Base-by-base conservation (phyloP, 1,140 invertebrate genomes). In the Drosophila kanapiae region DNA sequence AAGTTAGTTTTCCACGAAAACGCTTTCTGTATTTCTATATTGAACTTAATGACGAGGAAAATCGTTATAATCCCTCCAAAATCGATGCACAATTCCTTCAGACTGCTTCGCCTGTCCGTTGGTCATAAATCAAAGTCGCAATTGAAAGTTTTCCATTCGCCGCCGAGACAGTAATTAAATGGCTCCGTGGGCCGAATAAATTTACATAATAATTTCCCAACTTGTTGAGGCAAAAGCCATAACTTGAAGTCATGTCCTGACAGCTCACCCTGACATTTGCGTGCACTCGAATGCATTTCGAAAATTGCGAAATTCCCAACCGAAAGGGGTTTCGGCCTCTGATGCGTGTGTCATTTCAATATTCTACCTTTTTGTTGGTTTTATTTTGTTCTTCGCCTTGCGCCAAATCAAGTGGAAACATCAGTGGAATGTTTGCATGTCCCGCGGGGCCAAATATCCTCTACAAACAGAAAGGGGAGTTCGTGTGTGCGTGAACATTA, bases 151-250 rank as follows among this genome's bases (percentile, higher is more conserved):
- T 43, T 38, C 47, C 42, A 31, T 47, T 43, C 40, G 60, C 42
- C 56, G 65, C 33, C 65, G 61, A 70, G 76, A 75, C 81, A 84
- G 64, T 63, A 80, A 84, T 70, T 80, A 80, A 45, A 67, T 18
- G 60, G 43, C 42, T 72, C 43, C 45, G 18, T 49, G 35, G 56
- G 14, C 47, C 53, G 76, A 51, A 78, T 78, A 78, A 64, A 53
- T 82, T 75, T 76, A 47, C 71, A 84, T 83, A 84, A 84, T 83
- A 84, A 83, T 67, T 70, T 62, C 49, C 3, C 3, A 69, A 83
- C 81, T 84, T 83, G 81, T 80, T 84, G 77, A 68, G 47, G 64
- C 27, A 33, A 59, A 27, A 79, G 67, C 59, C 68, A 72, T 79
- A 78, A 60, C 72, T 37, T 37, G 31, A 51, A 65, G 59, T 78